Base-by-base conservation (phyloP, 2,888 invertebrate genomes). In the Calameuta idolon region DNA sequence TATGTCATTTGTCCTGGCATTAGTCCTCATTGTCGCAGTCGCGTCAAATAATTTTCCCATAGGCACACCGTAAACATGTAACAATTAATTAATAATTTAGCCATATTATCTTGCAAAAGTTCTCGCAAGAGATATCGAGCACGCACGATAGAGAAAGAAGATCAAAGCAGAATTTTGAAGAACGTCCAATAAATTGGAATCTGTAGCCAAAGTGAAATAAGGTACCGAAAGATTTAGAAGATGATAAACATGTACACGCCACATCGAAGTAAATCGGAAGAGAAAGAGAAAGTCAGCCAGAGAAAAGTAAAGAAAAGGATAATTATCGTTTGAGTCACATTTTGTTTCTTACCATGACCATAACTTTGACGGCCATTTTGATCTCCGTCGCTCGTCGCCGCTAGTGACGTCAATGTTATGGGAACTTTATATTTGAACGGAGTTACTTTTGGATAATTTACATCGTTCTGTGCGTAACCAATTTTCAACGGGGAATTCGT, bases 341-440 rank as follows among this genome's bases (percentile, higher is more conserved):
- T 84, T 86, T 40, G 23, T 40, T 83, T 88, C 91, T 91, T 91
- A 91, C 91, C 91, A 85, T 89, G 88, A 86, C 87, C 89, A 83
- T 87, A 85, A 86, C 82, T 87, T 79, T 85, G 87, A 82, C 84
- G 85, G 83, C 86, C 84, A 83, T 88, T 87, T 80, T 85, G 86
- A 82, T 86, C 85, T 83, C 86, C 85, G 84, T 85, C 87, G 86
- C 85, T 85, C 83, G 88, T 84, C 79, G 88, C 83, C 79, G 88
- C 85, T 80, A 85, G 82, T 83, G 85, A 83, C 82, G 85, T 83
- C 81, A 78, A 79, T 74, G 83, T 84, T 80, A 86, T 78, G 79
- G 87, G 84, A 83, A 79, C 88, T 84, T 89, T 89, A 89, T 87
- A 89, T 82, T 89, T 90, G 86, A 86, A 91, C 71, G 90, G 86